Percentiles rank a stretch among this genome's conserved stretches.
These are phyloP conservation scores for Ceratotherium simum DNA, from an alignment of 2,113 vertebrate genomes.

Conservation along the genomic window DNA sequence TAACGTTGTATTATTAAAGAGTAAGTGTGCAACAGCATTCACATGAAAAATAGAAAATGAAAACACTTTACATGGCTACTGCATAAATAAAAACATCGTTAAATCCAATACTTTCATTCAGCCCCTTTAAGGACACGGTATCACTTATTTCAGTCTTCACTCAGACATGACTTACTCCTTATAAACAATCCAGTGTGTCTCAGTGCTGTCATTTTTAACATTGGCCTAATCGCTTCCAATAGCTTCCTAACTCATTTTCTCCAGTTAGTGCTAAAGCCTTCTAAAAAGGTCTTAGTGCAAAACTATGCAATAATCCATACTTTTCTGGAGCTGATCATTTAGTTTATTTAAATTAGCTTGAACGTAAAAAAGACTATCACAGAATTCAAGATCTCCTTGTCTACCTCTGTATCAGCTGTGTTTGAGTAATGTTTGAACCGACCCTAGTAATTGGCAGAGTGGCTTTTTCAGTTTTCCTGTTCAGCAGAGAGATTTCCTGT, in stretches of 20 bases:
- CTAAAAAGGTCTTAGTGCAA: background rate
- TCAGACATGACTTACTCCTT: background rate
- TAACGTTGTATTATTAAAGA: background rate
- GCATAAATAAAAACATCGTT: constrained; percentile 50
- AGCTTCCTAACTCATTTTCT: background rate
- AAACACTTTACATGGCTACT: background rate
- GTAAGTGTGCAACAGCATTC: background rate
- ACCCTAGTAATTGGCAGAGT: background rate
- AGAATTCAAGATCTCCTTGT: background rate
- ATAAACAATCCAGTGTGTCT: background rate
- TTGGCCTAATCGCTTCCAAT: background rate
- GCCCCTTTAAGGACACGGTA: background rate
- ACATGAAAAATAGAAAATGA: constrained; percentile 41
- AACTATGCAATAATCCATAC: background rate
- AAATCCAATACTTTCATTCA: background rate
- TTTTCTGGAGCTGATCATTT: background rate
- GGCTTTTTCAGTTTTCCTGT: background rate
- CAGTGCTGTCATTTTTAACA: background rate
- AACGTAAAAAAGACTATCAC: background rate
- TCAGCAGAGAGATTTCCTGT: background rate
- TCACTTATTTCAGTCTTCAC: background rate
- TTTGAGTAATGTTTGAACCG: background rate
- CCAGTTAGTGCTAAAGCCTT: background rate
- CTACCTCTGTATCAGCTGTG: background rate
- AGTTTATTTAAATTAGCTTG: constrained; percentile 6